Percentiles rank a stretch among this genome's conserved stretches.
phyloP scores from a whole-genome alignment of 2,888 invertebrate genomes.

The Melieria crassipennis region DNA sequence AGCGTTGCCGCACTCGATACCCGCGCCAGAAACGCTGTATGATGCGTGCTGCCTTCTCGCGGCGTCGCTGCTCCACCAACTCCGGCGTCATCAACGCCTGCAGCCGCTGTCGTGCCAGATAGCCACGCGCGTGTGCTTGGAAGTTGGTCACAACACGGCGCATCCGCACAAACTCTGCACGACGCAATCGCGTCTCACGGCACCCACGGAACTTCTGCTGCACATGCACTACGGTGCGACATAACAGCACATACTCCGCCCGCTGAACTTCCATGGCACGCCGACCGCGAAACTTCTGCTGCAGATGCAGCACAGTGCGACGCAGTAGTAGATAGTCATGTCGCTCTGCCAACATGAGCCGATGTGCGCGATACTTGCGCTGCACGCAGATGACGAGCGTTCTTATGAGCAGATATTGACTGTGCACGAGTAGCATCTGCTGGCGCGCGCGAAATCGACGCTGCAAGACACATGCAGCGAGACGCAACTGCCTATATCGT shows the following conservation, averaged over 20 bases:
- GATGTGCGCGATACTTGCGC: constrained; percentile 54
- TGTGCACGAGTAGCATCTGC: constrained; percentile 48
- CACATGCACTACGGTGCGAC: constrained; percentile 40
- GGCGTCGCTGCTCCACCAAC: constrained; percentile 64
- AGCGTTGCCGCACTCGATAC: constrained; percentile 61
- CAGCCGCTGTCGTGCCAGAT: constrained; percentile 67
- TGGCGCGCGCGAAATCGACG: constrained; percentile 50
- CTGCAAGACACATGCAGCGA: constrained; percentile 55
- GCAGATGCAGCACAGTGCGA: constrained; percentile 51
- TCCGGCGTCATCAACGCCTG: constrained; percentile 67
- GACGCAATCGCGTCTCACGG: constrained; percentile 60
- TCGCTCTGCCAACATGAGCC: constrained; percentile 48
- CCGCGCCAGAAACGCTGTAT: constrained; percentile 74
- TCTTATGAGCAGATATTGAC: constrained; percentile 57
- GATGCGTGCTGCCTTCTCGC: constrained; percentile 69
- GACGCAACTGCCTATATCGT: constrained; percentile 49
- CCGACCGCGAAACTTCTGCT: constrained; percentile 65
- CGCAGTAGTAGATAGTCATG: constrained; percentile 49
- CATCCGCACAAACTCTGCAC: constrained; percentile 49
- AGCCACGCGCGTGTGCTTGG: constrained; percentile 67
- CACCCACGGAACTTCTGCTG: constrained; percentile 65
- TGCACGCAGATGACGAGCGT: constrained; percentile 56
- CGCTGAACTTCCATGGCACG: constrained; percentile 63
- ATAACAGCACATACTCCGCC: constrained; percentile 46
- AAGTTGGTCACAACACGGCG: constrained; percentile 43